Base-by-base conservation (phyloP, 2,113 vertebrate genomes). In the Lepus timidus region DNA sequence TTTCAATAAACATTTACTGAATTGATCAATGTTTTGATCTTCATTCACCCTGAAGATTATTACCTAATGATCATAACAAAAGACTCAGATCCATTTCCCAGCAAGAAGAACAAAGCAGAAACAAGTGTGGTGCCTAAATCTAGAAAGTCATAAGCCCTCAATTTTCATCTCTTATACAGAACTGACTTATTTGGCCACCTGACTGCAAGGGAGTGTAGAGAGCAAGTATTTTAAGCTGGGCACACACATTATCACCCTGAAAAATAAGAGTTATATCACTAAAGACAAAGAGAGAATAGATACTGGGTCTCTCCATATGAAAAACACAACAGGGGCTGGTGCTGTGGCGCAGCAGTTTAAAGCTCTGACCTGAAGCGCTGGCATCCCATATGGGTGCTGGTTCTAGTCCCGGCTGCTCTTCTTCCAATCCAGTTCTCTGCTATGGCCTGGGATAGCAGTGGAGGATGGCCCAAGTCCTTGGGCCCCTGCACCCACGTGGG, bases 151-250 rank as follows among this genome's bases (percentile, higher is more conserved):
- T 39, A 82, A 96, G 65, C 52, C 61, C 52, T 89, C 76, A 11
- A 4, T 29, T 90, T 90, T 65, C 78, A 88, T 90, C 74, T 87
- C 73, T 61, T 27, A 20, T 81, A 44, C 76, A 90, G 78, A 90
- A 87, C 52, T 85, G 89, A 93, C 52, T 94, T 73, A 81, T 67
- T 85, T 76, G 83, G 62, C 65, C 73, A 86, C 90, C 82, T 80
- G 51, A 87, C 61, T 84, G 51, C 49, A 85, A 91, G 86, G 61
- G 87, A 95, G 84, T 85, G 88, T 64, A 52, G 87, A 85, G n/a
- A 97, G 51, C 80, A 81, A 89, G n/a, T 94, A 93, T 91, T 96
- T 95, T 95, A 78, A 91, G 82, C n/a, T 78, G 39, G 4, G 20
- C 27, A 82, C 62, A 88, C 27, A 82, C 62, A 88, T 73, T 95